Conservation (phyloP, 2,113 vertebrate species). For the Chiloscyllium plagiosum region DNA sequence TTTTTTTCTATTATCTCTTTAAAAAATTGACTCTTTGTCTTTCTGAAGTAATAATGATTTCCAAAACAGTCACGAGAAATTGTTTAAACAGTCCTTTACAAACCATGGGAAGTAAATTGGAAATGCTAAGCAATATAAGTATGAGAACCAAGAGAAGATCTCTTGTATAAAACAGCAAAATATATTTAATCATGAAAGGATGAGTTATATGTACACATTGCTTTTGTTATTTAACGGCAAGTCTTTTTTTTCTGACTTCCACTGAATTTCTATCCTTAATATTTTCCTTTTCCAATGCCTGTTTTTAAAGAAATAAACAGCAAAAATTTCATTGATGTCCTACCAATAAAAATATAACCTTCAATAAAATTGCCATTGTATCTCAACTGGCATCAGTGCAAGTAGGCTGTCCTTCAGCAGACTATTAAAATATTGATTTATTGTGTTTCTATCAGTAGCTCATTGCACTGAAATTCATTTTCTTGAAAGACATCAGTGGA, state of each 20-base stretch:
- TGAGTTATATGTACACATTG: background rate
- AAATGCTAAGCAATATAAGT: background rate
- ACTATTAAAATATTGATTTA: slow-evolving; percentile 36
- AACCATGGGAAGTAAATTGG: background rate
- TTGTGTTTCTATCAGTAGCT: slow-evolving; percentile 27
- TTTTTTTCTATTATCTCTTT: background rate
- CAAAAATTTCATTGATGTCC: background rate
- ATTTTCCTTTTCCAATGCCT: background rate
- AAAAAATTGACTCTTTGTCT: background rate
- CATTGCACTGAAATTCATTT: slow-evolving; percentile 18
- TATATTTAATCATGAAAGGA: background rate
- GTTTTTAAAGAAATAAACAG: background rate
- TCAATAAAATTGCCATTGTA: background rate
- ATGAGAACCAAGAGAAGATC: background rate
- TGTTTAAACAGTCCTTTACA: background rate
- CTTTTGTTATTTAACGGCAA: background rate
- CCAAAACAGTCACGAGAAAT: background rate
- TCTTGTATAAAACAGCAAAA: background rate
- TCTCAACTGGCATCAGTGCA: background rate
- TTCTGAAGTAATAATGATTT: background rate
- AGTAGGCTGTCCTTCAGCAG: background rate
- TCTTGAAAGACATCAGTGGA: slow-evolving; percentile 11
- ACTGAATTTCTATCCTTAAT: background rate
- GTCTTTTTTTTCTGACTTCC: background rate
- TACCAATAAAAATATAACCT: background rate